Base-by-base conservation (phyloP, 2,888 invertebrate genomes). In the Cephonodes hylas region DNA sequence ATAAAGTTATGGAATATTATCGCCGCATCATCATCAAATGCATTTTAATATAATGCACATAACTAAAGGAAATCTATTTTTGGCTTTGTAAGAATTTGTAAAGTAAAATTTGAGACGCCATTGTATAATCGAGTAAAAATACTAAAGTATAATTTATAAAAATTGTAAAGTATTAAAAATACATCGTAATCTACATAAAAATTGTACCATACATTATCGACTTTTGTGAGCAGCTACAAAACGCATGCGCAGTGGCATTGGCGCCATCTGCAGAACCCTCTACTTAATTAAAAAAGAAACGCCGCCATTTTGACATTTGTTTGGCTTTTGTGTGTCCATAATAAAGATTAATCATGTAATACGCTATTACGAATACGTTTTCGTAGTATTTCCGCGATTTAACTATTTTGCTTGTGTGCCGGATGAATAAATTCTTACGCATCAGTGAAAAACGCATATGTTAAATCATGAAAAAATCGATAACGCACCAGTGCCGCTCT, bases 241-340 rank as follows among this genome's bases (percentile, higher is more conserved):
- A 88, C 90, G 90, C 91, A 91, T 90, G 91, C 90, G 90, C 83
- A 66, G 62, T 60, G 59, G 71, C 64, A 60, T 61, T 62, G 76
- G 80, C 89, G 89, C 89, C 90, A 83, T 86, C 89, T 90, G 76
- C 75, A 80, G 77, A 74, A 72, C 74, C 79, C 77, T 62, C 42
- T 34, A 61, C 42, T 71, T 63, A 77, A 76, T 63, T 72, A 73
- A 65, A 81, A 75, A 81, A 78, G 80, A 84, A 79, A 81, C 87
- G 91, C 92, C 92, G 93, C 93, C 93, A 93, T 93, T 92, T 93
- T 93, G 91, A 93, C 92, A 91, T 91, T 93, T 93, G 92, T 91
- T 92, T 91, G 86, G 91, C 91, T 91, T 84, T 92, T 92, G 91
- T 91, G 87, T 91, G 25, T 86, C 79, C 75, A 71, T 76, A 74